These are phyloP conservation scores for Alca torda DNA, from an alignment of 2,797 vertebrate species.

Conservation along the genomic window DNA sequence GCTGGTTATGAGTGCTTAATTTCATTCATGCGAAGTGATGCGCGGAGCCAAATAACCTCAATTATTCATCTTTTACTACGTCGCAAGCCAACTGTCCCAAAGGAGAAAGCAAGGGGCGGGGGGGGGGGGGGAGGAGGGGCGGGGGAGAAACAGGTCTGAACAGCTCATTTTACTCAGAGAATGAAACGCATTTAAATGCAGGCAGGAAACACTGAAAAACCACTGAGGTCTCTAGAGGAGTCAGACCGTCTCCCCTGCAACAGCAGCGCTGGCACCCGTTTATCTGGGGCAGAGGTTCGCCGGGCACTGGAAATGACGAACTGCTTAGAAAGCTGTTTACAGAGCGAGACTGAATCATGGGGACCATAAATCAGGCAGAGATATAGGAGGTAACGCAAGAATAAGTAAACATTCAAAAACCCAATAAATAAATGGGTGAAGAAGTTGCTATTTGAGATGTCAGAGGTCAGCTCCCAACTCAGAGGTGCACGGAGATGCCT, in stretches of 20 bases:
- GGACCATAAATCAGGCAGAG: neutral
- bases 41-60: neutral
- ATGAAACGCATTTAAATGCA: neutral
- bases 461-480: fast-evolving
- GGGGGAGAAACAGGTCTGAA: neutral
- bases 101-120: neutral
- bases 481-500: neutral
- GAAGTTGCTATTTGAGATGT: neutral
- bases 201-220: neutral
- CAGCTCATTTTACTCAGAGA: neutral
- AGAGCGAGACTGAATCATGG: neutral
- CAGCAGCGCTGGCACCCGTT: neutral
- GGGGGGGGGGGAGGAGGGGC: too few species aligned
- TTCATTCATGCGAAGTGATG: neutral
- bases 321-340: neutral
- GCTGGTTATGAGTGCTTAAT: neutral
- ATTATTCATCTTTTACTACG: neutral
- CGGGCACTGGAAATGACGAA: neutral
- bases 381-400: neutral
- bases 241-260: neutral
- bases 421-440: neutral
- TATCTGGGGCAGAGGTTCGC: neutral
- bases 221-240: neutral
- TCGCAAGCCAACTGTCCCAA: neutral
- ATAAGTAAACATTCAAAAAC: neutral